phyloP scores from a whole-genome alignment of 1,140 invertebrate genomes.

The Atta cephalotes region DNA sequence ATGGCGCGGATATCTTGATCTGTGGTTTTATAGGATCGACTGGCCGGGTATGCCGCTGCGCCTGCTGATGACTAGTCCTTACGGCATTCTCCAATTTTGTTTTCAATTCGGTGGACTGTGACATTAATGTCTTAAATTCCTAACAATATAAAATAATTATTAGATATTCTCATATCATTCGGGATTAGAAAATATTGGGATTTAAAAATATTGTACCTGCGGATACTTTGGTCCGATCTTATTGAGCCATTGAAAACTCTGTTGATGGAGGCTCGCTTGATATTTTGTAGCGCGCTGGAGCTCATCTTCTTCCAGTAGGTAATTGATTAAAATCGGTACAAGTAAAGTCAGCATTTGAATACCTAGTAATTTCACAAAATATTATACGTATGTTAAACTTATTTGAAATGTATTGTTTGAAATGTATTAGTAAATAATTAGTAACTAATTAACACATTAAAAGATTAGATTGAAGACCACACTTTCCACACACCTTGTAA shows the following conservation, averaged over 20 bases:
- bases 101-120: conserved; percentile 92
- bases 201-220: conserved; percentile 87
- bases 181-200: conserved; percentile 1
- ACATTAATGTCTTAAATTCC: conserved; percentile 97
- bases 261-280: conserved; percentile 92
- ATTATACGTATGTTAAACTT: conserved; percentile 20
- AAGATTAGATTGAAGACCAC: conserved; percentile 31
- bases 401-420: background rate
- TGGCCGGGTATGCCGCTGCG: conserved; percentile 83
- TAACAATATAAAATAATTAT: conserved; percentile 82
- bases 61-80: conserved; percentile 90
- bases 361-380: conserved; percentile 88
- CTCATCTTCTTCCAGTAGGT: conserved; percentile 90
- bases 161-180: background rate
- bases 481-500: conserved; percentile 86
- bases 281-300: conserved; percentile 89
- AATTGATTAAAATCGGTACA: conserved; percentile 95
- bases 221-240: conserved; percentile 96
- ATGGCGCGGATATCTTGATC: conserved; percentile 87
- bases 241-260: conserved; percentile 95
- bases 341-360: conserved; percentile 95
- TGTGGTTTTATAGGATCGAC: conserved; percentile 86
- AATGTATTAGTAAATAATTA: background rate
- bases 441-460: conserved; percentile 13
- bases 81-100: conserved; percentile 94